Percentiles rank a stretch among this genome's conserved stretches.
These are phyloP conservation scores for Melanotaenia boesemani DNA, from an alignment of 2,797 vertebrate genomes.

Conservation along the genomic window DNA sequence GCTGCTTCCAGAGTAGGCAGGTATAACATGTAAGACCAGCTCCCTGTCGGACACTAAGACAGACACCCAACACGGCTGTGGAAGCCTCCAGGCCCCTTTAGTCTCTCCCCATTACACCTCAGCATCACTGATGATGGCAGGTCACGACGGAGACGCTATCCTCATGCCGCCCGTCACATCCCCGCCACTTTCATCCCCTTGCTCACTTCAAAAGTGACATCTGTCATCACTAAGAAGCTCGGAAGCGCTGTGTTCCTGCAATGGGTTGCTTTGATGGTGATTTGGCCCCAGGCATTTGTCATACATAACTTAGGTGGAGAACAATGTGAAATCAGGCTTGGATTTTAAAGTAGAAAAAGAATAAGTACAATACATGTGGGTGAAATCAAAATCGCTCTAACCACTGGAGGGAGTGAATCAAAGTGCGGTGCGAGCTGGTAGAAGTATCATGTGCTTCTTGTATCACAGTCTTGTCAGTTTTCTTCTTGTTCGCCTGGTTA, in stretches of 20 bases:
- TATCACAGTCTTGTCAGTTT: constrained; percentile 87
- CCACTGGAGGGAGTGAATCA: constrained; percentile 89
- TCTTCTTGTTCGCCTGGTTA: constrained; percentile 83
- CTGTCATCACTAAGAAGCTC: constrained; percentile 88
- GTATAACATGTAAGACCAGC: constrained; percentile 72
- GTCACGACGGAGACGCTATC: constrained; percentile 77
- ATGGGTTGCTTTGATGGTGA: constrained; percentile 87
- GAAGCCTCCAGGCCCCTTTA: constrained; percentile 75
- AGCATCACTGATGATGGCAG: constrained; percentile 76
- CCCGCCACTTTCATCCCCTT: constrained; percentile 84
- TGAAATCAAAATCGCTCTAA: constrained; percentile 88
- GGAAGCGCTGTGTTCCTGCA: constrained; percentile 84
- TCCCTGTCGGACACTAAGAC: constrained; percentile 68
- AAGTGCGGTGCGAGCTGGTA: constrained; percentile 84
- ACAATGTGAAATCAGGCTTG: constrained; percentile 87
- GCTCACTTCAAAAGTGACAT: constrained; percentile 87
- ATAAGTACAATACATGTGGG: constrained; percentile 83
- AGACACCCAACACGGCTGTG: constrained; percentile 74
- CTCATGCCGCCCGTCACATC: constrained; percentile 80
- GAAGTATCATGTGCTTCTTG: constrained; percentile 74
- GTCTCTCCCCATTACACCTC: constrained; percentile 80
- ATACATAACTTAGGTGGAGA: constrained; percentile 89
- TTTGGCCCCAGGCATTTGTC: constrained; percentile 88
- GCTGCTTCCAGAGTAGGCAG: constrained; percentile 68
- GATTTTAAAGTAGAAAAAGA: constrained; percentile 81